phyloP scores from a whole-genome alignment of 2,888 invertebrate genomes.

The Amphipoea oculea region DNA sequence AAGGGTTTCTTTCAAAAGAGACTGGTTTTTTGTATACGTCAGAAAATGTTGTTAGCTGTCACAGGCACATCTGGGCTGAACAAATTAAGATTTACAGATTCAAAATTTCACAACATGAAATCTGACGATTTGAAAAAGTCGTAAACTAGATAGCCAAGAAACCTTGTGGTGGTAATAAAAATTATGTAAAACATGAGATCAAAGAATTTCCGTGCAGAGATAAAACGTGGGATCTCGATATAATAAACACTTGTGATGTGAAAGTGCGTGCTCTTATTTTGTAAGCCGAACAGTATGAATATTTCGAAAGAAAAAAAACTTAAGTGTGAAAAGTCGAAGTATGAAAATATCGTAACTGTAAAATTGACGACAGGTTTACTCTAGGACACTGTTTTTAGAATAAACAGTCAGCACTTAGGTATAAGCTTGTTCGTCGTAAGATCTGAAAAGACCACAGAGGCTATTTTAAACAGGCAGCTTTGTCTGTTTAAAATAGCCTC shows the following conservation, averaged over 20 bases:
- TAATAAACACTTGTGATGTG: slow-evolving; percentile 47
- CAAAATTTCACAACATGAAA: slow-evolving; percentile 57
- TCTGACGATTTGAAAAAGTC: slow-evolving; percentile 55
- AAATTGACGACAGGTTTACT: not conserved
- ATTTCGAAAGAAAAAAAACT: slow-evolving; percentile 1
- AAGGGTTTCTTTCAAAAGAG: not conserved
- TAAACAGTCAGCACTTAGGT: not conserved
- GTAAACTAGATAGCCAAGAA: slow-evolving; percentile 56
- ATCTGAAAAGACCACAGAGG: not conserved
- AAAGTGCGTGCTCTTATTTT: slow-evolving; percentile 36
- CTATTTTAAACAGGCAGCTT: too few relatives aligned
- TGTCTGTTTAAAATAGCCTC: slow-evolving; percentile 10
- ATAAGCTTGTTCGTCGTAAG: not conserved
- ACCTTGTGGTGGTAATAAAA: slow-evolving; percentile 55
- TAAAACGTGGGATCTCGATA: slow-evolving; percentile 44
- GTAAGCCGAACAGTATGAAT: not conserved
- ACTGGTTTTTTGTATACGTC: not conserved
- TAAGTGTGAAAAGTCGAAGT: not conserved
- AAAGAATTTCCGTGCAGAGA: slow-evolving; percentile 46
- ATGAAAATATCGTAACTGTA: not conserved
- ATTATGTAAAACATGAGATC: slow-evolving; percentile 59
- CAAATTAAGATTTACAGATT: slow-evolving; percentile 37
- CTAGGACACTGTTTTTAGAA: not conserved
- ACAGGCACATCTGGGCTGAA: slow-evolving; percentile 1
- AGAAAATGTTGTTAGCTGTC: not conserved